Percentiles rank a stretch among this genome's conserved stretches.
Evolutionary conservation across 2,113 vertebrate species (phyloP).

Genomic region (Piaya cayana): DNA sequence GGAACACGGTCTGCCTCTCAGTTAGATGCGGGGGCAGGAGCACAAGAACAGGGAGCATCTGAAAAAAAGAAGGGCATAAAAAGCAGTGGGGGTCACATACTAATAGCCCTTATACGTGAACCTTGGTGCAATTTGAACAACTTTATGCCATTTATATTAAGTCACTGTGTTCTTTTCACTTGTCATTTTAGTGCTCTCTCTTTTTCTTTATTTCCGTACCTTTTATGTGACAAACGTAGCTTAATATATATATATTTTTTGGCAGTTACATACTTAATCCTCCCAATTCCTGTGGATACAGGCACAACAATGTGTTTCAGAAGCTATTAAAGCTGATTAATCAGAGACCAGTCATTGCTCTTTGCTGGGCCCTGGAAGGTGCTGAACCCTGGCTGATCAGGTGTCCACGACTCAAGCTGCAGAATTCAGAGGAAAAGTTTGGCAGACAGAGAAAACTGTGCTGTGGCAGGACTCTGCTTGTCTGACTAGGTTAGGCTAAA

Average conservation of each 20-base stretch:
- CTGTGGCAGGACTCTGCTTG: neutral
- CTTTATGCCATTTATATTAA: neutral
- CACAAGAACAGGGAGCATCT: neutral
- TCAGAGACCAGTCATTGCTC: neutral
- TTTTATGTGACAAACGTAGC: neutral
- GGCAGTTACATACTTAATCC: neutral
- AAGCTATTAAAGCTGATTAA: neutral
- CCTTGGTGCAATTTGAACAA: neutral
- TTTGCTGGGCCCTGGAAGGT: neutral
- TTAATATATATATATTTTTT: neutral
- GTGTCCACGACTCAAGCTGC: neutral
- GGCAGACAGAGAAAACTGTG: neutral
- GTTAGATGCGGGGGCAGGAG: neutral
- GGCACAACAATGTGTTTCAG: neutral
- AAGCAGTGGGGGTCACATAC: neutral
- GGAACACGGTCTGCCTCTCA: neutral
- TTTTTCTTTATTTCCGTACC: neutral
- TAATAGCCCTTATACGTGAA: neutral
- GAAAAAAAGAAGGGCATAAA: neutral
- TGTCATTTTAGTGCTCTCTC: neutral
- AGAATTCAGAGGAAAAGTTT: neutral
- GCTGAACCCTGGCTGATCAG: neutral
- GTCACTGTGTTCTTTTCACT: neutral
- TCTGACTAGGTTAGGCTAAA: neutral
- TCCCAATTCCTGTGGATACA: neutral